Evolutionary conservation across 2,797 vertebrate species (phyloP), one percentile per base, ranked within the genome.

Genomic region (Chaetophractus vellerosus): DNA sequence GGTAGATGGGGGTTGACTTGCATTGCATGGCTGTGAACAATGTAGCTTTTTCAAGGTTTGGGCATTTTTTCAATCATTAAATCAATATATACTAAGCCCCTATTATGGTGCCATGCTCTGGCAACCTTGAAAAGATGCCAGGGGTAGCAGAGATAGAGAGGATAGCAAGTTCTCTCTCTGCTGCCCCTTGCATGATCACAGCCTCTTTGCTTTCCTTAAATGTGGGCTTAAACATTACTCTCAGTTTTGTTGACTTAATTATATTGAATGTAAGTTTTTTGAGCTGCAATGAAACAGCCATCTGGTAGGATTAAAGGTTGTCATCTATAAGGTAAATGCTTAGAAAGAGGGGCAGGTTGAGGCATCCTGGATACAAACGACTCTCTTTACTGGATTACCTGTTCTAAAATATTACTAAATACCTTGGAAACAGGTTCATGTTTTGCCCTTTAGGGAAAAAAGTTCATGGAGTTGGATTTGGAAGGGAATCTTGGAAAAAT

Each of bases 401-500:
- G 76, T 89, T 78, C 90, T 97, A 91, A 95, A 96, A 96, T 97
- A 96, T 97, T 93, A 88, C 83, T 96, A 95, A 69, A 94, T 87
- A 88, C 82, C 87, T 95, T 96, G 95, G 96, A 96, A 93, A 90
- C 88, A 82, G 84, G 91, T 95, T 97, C 80, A 79, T 93, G 68
- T 96, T 97, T 97, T 96, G 87, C 93, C 93, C 94, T 96, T 95
- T 96, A 93, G 91, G 80, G 75, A 66, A 64, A 93, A 93, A 92
- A 94, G 87, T 91, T 57, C 80, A 48, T 75, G 76, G 63, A 95
- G 91, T 95, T 96, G 96, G 89, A 95, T 95, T 97, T 94, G 94
- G 96, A 97, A 96, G 96, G 50, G 63, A 94, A 91, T 95, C 81
- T 94, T 95, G 97, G 95, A 94, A 97, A 97, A 97, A 88, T 55